These are phyloP conservation scores for Pycnonotus jocosus DNA, from an alignment of 2,113 vertebrate species.

Conservation along the genomic window DNA sequence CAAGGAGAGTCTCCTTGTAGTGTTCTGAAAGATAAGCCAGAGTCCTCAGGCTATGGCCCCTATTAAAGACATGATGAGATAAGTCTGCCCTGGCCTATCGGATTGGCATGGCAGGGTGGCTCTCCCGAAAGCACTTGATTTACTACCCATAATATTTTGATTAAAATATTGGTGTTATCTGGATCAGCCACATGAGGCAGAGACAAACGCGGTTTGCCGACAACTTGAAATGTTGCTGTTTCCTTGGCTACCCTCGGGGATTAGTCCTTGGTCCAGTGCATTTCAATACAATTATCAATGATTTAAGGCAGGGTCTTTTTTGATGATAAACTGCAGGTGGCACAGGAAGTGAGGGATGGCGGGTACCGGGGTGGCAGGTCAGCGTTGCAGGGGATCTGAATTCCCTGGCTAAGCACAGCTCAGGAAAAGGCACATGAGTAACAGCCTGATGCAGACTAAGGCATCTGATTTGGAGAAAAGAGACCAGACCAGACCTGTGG, in stretches of 20 bases:
- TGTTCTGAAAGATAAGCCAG: not conserved
- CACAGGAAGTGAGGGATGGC: fast-evolving
- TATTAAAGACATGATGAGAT: not conserved
- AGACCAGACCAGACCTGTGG: not conserved
- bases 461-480: not conserved
- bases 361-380: not conserved
- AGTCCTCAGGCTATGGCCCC: not conserved
- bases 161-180: slow-evolving; percentile 41
- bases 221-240: not conserved
- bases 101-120: not conserved
- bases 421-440: fast-evolving
- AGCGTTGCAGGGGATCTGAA: fast-evolving
- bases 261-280: not conserved
- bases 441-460: not conserved
- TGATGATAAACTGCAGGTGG: not conserved
- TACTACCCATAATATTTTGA: not conserved
- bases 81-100: not conserved
- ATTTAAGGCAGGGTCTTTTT: not conserved
- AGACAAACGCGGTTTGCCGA: not conserved
- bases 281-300: not conserved
- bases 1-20: not conserved
- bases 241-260: not conserved
- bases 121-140: not conserved
- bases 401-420: not conserved
- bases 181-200: not conserved